phyloP scores from a whole-genome alignment of 2,797 vertebrate species.

The Hephaestus fuliginosus region DNA sequence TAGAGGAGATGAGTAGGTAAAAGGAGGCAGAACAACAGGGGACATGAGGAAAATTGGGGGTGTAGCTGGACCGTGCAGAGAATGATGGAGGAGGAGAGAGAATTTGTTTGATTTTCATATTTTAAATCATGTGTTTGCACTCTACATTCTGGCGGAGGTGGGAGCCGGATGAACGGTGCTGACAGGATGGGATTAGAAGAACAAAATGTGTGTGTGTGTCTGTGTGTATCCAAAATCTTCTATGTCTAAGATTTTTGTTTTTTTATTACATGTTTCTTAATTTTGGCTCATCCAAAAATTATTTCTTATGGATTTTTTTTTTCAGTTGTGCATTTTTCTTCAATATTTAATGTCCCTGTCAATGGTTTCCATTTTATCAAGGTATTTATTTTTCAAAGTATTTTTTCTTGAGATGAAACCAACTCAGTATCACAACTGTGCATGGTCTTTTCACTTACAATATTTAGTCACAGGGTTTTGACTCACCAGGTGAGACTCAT shows the following conservation, averaged over 20 bases:
- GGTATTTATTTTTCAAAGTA: not conserved
- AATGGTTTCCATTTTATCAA: not conserved
- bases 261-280: not conserved
- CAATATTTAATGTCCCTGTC: not conserved
- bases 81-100: conserved; percentile 6
- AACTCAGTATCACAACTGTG: not conserved
- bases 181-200: conserved; percentile 1
- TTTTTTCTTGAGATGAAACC: not conserved
- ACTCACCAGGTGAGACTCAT: not conserved
- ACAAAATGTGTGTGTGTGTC: not conserved
- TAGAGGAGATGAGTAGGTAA: conserved; percentile 12
- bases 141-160: conserved; percentile 18
- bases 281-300: not conserved
- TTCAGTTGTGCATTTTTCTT: not conserved
- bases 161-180: conserved; percentile 20
- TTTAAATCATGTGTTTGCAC: conserved; percentile 16
- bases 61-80: not conserved
- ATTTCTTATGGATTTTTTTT: too few species aligned
- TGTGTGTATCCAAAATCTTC: not conserved
- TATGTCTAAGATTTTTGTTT: not conserved
- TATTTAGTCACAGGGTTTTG: not conserved
- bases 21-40: not conserved
- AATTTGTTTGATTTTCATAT: conserved; percentile 5
- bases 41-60: not conserved
- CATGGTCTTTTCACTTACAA: too few species aligned